Evolutionary conservation across 1,140 invertebrate species (phyloP).

Genomic region (Drosophila mayri): DNA sequence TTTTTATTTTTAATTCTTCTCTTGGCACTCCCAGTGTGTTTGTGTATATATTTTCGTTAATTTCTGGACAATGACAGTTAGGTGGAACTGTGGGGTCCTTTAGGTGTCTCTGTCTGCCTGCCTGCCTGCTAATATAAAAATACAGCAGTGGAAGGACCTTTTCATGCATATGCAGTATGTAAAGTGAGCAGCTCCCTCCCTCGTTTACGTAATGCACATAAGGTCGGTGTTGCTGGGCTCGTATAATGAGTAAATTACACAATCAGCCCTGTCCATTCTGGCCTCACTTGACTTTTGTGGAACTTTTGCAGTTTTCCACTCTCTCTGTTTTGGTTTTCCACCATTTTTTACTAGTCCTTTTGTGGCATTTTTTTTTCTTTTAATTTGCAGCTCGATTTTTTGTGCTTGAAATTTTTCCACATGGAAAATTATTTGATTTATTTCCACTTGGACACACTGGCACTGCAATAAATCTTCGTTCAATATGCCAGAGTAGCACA

Average conservation of each 20-base stretch:
- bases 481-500: conserved; percentile 75
- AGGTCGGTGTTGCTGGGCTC: conserved; percentile 45
- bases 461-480: conserved; percentile 84
- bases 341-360: conserved; percentile 24
- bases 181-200: conserved; percentile 58
- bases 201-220: conserved; percentile 57
- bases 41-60: conserved; percentile 80
- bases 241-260: conserved; percentile 83
- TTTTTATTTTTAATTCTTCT: conserved; percentile 13
- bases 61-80: conserved; percentile 84
- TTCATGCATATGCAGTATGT: conserved; percentile 78
- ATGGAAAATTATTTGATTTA: conserved; percentile 85
- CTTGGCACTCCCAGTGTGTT: conserved; percentile 31
- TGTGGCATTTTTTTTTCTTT: conserved; percentile 31
- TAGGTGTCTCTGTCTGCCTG: conserved; percentile 36
- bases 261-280: conserved; percentile 62
- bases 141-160: conserved; percentile 50
- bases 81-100: conserved; percentile 61
- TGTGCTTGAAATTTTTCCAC: conserved; percentile 80
- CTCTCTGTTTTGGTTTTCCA: conserved; percentile 35
- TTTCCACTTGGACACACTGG: conserved; percentile 83
- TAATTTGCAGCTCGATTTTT: conserved; percentile 70
- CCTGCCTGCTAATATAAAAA: conserved; percentile 68
- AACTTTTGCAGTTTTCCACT: conserved; percentile 37
- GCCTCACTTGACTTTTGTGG: conserved; percentile 68